Evolutionary conservation across 2,888 invertebrate species (phyloP).

Genomic region (Agrilus biguttatus): DNA sequence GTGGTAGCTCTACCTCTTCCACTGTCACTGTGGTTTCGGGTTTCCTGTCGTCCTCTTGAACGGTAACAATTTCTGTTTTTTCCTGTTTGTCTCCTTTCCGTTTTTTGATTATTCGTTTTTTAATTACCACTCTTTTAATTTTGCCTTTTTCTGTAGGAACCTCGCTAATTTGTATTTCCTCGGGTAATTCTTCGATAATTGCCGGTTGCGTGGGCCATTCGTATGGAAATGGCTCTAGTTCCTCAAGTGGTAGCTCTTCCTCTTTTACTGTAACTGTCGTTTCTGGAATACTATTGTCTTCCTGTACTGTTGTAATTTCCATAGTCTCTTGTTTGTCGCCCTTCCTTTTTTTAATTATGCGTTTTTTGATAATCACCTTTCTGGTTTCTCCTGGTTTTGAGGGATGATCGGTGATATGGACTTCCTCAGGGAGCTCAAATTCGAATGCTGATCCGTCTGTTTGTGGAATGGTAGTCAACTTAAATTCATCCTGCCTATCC

Average conservation of each 20-base stretch:
- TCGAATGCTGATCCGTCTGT: no score
- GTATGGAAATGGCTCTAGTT: neutral
- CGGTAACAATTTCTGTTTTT: no score
- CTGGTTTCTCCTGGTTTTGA: constrained; percentile 24
- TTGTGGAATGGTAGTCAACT: no score
- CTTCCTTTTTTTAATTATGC: constrained; percentile 22
- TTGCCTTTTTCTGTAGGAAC: constrained; percentile 7
- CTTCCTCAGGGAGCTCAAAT: no score
- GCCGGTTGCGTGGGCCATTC: neutral
- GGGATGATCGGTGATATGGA: no score
- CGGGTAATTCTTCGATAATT: constrained; percentile 8
- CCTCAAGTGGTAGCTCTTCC: constrained; percentile 16
- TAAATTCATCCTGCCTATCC: no score
- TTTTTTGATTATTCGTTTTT: no score
- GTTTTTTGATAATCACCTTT: constrained; percentile 22
- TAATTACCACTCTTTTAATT: no score
- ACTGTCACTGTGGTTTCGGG: no score
- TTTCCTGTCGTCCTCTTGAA: no score
- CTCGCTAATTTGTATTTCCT: constrained; percentile 24
- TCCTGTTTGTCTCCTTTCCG: no score
- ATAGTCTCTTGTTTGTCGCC: constrained; percentile 23
- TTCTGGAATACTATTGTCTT: constrained; percentile 22
- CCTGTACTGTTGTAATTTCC: constrained; percentile 21
- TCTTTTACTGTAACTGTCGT: constrained; percentile 21
- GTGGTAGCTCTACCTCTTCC: no score